A percentile compares a stretch with the other conserved stretches of the same genome.
Evolutionary conservation across 2,797 vertebrate genomes (phyloP).

Genomic region (Sarcoramphus papa): DNA sequence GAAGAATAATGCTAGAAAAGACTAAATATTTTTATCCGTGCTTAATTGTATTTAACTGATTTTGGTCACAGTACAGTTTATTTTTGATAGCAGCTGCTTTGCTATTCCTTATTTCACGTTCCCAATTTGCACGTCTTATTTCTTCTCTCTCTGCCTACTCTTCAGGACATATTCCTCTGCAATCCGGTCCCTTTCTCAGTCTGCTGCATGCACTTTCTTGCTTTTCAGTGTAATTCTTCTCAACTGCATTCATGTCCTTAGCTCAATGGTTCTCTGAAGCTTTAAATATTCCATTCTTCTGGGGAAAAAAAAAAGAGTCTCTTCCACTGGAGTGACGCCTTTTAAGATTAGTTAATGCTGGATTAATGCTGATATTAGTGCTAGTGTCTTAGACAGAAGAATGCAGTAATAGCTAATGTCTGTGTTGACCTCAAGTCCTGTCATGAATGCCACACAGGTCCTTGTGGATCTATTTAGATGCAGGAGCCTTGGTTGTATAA

Average conservation of each 20-base stretch:
- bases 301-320: not conserved
- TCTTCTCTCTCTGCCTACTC: conserved; percentile 40
- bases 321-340: not conserved
- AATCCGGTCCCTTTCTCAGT: conserved; percentile 20
- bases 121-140: not conserved
- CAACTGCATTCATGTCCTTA: not conserved
- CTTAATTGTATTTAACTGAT: not conserved
- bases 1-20: not conserved
- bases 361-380: not conserved
- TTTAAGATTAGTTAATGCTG: not conserved
- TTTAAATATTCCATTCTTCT: not conserved
- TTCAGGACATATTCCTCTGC: not conserved
- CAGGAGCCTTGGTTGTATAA: not conserved
- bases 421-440: not conserved
- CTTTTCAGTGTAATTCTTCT: not conserved
- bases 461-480: not conserved
- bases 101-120: conserved; percentile 12
- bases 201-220: not conserved
- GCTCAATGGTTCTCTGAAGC: not conserved
- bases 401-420: not conserved
- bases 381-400: not conserved
- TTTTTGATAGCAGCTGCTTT: conserved; percentile 8
- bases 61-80: not conserved
- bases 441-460: not conserved
- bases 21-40: not conserved